A percentile compares a stretch with the other conserved stretches of the same genome.
Evolutionary conservation across 1,140 invertebrate species (phyloP).

Genomic region (Cheumatopsyche charites): DNA sequence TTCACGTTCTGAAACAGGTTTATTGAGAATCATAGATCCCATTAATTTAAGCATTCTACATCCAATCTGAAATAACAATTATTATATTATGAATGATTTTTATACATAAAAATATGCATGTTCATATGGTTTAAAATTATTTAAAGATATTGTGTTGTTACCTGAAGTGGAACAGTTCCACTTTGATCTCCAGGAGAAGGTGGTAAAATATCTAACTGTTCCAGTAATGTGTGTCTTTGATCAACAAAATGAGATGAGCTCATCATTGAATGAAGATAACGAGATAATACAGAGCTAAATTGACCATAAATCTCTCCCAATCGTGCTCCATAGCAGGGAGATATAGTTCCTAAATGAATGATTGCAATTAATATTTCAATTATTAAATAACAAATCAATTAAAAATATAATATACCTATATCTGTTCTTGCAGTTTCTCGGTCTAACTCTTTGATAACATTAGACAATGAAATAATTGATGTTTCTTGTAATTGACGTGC

Average conservation of each 20-base stretch:
- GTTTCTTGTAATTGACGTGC: slow-evolving; percentile 68
- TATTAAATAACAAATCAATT: slow-evolving; percentile 14
- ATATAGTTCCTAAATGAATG: slow-evolving; percentile 70
- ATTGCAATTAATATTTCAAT: not conserved
- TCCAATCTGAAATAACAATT: slow-evolving; percentile 85
- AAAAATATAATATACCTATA: slow-evolving; percentile 62
- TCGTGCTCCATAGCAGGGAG: slow-evolving; percentile 71
- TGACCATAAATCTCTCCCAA: slow-evolving; percentile 76
- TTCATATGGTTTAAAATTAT: slow-evolving; percentile 3
- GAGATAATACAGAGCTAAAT: slow-evolving; percentile 78
- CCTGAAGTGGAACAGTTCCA: slow-evolving; percentile 58
- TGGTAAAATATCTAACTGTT: slow-evolving; percentile 53
- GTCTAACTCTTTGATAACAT: slow-evolving; percentile 85
- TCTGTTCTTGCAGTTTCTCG: slow-evolving; percentile 82
- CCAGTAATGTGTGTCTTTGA: slow-evolving; percentile 54
- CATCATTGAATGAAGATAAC: slow-evolving; percentile 73
- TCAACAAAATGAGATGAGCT: slow-evolving; percentile 52
- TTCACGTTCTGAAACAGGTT: slow-evolving; percentile 86
- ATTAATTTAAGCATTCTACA: slow-evolving; percentile 81
- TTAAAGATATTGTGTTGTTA: slow-evolving; percentile 58
- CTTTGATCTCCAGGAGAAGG: slow-evolving; percentile 50
- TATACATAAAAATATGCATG: slow-evolving; percentile 68
- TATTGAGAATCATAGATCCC: slow-evolving; percentile 74
- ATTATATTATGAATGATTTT: slow-evolving; percentile 59
- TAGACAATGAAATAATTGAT: slow-evolving; percentile 81